Evolutionary conservation across 2,113 vertebrate species (phyloP).

Genomic region (Tetrao urogallus): DNA sequence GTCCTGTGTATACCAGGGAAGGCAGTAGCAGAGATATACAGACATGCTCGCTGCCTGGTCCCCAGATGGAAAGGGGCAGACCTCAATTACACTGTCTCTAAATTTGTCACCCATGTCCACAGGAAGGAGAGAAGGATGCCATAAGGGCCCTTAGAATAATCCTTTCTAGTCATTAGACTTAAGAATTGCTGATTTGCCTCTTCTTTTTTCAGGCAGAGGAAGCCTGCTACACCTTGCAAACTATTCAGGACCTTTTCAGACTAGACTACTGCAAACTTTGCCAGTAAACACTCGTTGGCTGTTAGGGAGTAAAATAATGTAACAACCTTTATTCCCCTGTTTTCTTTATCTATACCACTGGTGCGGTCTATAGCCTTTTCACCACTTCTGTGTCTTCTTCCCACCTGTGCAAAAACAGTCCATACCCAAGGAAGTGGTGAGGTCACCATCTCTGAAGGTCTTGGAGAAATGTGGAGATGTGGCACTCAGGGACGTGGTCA

Average conservation of each 20-base stretch:
- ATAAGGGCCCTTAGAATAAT: not conserved
- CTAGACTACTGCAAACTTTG: not conserved
- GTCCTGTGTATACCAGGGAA: constrained; percentile 15
- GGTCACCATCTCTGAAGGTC: too few species aligned
- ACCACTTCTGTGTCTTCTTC: not conserved
- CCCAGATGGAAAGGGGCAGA: not conserved
- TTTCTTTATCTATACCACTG: not conserved
- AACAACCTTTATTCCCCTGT: not conserved
- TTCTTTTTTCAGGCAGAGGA: not conserved
- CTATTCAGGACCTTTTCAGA: not conserved
- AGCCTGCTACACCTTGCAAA: not conserved
- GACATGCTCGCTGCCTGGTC: not conserved
- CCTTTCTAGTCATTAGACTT: not conserved
- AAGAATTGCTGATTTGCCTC: not conserved
- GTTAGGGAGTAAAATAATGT: not conserved
- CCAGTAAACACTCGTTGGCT: not conserved
- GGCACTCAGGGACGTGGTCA: too few species aligned
- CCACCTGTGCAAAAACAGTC: not conserved
- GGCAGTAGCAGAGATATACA: not conserved
- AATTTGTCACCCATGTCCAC: not conserved
- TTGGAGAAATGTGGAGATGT: too few species aligned
- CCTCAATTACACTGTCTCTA: not conserved
- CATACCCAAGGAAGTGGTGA: too few species aligned
- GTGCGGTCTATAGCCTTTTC: not conserved
- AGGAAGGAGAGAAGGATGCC: not conserved